Evolutionary conservation across 2,888 invertebrate genomes (phyloP), one percentile per base, ranked within the genome.

Genomic region (Halictus quadricinctus): DNA sequence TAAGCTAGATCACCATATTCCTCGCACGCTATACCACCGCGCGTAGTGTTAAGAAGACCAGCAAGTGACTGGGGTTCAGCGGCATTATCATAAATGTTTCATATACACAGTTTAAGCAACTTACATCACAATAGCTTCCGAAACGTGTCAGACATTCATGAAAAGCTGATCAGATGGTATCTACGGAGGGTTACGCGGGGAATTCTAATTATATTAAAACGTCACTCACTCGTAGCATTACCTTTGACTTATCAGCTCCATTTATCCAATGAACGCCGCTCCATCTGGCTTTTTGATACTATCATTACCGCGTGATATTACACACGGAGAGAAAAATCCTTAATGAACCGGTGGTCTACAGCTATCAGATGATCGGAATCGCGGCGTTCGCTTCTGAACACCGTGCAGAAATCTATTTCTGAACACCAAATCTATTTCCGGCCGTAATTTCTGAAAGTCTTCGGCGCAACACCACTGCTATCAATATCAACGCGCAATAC

Each of bases 401-500:
- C n/a, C 43, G 50, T 21, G 50, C 21, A 54, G 76, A n/a, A n/a
- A n/a, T n/a, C n/a, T n/a, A n/a, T n/a, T n/a, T n/a, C n/a, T n/a
- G n/a, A n/a, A n/a, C n/a, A n/a, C n/a, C n/a, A n/a, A n/a, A 84
- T 76, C 84, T 76, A 74, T 84, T 84, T 76, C 70, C 21, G 36
- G 36, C 21, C 48, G 69, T 79, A 76, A 79, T 64, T 69, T 76
- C 69, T 54, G 25, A 15, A 54, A 29, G 48, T 41, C 54, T 58
- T 73, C 82, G 21, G 29, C 74, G 54, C 74, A 58, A 76, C 76
- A 73, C 76, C 72, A 50, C 25, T 5, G 15, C 73, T 70, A 79
- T 84, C 84, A 48, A 88, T 88, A 89, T 86, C 90, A 81, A 58
- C 80, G 76, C 78, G 79, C 29, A 66, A 72, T 85, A 84, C 41